Conservation (phyloP, 2,113 vertebrate genomes). For the Fulica atra region DNA sequence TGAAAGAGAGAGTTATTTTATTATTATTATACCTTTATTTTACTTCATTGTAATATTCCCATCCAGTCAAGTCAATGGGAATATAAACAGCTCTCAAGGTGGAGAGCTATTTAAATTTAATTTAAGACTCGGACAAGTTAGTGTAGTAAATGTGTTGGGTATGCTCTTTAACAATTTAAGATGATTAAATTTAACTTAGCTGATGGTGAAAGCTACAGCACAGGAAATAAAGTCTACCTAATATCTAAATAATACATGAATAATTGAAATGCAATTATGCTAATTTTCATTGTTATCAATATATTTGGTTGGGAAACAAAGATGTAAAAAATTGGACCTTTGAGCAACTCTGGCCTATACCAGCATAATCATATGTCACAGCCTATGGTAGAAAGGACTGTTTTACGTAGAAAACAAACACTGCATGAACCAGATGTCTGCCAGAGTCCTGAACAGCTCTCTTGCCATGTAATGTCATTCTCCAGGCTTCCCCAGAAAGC, state of each 20-base stretch:
- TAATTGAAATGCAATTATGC: neutral
- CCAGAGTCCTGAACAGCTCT: neutral
- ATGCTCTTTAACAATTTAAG: neutral
- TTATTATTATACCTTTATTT: neutral
- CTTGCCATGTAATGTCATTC: neutral
- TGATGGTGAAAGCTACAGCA: neutral
- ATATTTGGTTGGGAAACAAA: neutral
- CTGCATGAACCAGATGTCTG: neutral
- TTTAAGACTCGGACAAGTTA: neutral
- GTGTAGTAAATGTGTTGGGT: neutral
- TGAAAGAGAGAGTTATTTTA: neutral
- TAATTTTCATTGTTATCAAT: neutral
- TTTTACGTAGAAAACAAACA: neutral
- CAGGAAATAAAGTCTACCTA: neutral
- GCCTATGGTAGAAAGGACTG: neutral
- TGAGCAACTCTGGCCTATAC: neutral
- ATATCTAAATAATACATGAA: neutral
- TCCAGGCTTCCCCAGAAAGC: neutral
- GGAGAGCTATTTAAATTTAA: neutral
- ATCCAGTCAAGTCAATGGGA: neutral
- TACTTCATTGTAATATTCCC: neutral
- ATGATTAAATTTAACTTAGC: neutral
- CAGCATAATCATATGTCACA: neutral
- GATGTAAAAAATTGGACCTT: neutral
- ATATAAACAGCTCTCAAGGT: neutral